Conservation (phyloP, 2,113 vertebrate genomes). For the Fulmarus glacialis region DNA sequence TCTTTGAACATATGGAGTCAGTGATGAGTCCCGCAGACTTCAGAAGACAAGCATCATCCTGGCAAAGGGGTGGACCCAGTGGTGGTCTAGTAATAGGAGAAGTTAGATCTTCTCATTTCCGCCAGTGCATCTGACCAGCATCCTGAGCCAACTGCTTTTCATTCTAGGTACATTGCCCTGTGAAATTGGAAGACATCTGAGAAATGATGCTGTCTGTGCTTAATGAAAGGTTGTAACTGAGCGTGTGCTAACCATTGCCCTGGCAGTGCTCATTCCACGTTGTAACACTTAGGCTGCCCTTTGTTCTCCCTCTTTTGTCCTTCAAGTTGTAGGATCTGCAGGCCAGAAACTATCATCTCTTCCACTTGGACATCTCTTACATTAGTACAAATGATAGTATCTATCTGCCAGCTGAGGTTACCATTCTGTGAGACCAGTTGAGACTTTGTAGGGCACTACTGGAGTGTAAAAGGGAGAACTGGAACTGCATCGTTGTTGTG, state of each 20-base stretch:
- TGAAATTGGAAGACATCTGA: not conserved
- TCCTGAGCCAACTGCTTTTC: not conserved
- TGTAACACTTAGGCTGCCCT: not conserved
- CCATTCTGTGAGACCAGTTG: not conserved
- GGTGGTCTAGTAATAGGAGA: not conserved
- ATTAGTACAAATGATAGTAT: not conserved
- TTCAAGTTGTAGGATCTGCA: not conserved
- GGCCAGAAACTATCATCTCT: not conserved
- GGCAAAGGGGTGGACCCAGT: not conserved
- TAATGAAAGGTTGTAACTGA: not conserved
- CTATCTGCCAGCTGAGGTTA: not conserved
- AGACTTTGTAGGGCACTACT: not conserved
- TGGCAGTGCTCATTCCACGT: not conserved
- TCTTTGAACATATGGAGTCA: not conserved
- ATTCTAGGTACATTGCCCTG: not conserved
- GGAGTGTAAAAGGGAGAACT: not conserved
- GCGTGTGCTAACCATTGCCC: not conserved
- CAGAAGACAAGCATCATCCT: not conserved
- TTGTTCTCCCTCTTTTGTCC: not conserved
- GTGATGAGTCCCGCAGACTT: not conserved
- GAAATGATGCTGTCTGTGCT: not conserved
- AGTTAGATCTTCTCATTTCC: not conserved
- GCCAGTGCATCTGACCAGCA: not conserved
- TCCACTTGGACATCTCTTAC: not conserved
- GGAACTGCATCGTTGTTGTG: accelerated